Evolutionary conservation across 2,113 vertebrate species (phyloP).

Genomic region (Dascyllus trimaculatus): DNA sequence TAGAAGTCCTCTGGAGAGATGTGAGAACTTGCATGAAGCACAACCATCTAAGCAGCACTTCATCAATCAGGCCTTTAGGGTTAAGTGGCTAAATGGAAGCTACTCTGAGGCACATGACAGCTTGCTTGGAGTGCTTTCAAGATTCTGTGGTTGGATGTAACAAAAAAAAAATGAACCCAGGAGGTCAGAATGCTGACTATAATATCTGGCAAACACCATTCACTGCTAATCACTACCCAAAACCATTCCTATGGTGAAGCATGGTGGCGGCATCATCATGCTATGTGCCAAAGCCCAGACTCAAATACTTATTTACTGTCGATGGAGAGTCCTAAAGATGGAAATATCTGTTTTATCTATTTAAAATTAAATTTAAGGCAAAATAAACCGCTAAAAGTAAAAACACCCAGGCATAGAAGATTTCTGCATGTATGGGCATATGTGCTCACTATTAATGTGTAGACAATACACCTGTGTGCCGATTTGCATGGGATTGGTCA

Average conservation of each 20-base stretch:
- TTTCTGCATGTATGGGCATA: neutral
- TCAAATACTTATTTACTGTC: neutral
- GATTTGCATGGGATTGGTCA: constrained; percentile 1
- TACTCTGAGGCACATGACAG: too few species aligned
- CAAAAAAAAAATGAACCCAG: too few species aligned
- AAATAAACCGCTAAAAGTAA: neutral
- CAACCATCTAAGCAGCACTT: neutral
- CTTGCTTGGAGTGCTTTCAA: too few species aligned
- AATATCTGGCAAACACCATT: neutral
- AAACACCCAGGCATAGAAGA: neutral
- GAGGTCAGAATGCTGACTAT: too few species aligned
- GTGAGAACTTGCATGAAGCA: neutral
- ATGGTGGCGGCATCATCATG: neutral
- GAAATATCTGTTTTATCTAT: too few species aligned
- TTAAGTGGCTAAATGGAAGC: neutral
- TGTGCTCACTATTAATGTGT: neutral
- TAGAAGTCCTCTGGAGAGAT: neutral
- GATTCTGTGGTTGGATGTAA: neutral
- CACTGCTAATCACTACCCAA: neutral
- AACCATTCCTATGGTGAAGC: neutral
- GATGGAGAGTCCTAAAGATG: neutral
- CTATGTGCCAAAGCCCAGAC: neutral
- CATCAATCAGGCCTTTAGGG: neutral
- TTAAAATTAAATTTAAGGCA: too few species aligned
- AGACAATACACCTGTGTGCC: neutral